Conservation (phyloP, 2,888 invertebrate genomes). For the Rotaria sp. region DNA sequence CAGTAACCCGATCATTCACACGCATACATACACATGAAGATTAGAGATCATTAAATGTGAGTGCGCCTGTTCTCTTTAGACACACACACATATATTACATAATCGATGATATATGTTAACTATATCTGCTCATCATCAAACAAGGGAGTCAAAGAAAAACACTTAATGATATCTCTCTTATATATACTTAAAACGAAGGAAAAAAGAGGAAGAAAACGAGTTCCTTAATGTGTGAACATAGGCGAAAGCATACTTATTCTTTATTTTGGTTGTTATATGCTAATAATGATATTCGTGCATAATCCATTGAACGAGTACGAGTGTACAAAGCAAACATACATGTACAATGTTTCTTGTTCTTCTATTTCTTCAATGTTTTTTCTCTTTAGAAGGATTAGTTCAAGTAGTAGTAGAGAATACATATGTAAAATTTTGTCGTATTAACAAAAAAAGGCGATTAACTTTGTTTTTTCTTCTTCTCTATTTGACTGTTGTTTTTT, state of each 20-base stretch:
- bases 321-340: neutral
- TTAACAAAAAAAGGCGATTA: neutral
- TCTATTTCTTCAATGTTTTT: neutral
- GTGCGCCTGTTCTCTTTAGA: conserved; percentile 8
- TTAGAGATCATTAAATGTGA: conserved; percentile 7
- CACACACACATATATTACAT: neutral
- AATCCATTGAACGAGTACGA: neutral
- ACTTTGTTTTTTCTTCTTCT: neutral
- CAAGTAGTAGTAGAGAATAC: neutral
- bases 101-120: neutral
- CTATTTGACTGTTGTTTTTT: neutral
- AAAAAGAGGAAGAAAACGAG: neutral
- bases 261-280: neutral
- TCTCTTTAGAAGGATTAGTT: neutral
- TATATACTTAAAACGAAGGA: neutral
- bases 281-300: conserved; percentile 22
- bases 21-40: neutral
- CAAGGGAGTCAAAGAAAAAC: neutral
- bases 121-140: neutral
- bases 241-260: neutral
- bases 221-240: neutral
- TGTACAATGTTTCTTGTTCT: neutral
- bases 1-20: conserved; percentile 10
- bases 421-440: conserved; percentile 4
- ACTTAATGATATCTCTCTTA: neutral